These are phyloP conservation scores for Halichoerus grypus DNA, from an alignment of 2,113 vertebrate genomes.

Conservation along the genomic window DNA sequence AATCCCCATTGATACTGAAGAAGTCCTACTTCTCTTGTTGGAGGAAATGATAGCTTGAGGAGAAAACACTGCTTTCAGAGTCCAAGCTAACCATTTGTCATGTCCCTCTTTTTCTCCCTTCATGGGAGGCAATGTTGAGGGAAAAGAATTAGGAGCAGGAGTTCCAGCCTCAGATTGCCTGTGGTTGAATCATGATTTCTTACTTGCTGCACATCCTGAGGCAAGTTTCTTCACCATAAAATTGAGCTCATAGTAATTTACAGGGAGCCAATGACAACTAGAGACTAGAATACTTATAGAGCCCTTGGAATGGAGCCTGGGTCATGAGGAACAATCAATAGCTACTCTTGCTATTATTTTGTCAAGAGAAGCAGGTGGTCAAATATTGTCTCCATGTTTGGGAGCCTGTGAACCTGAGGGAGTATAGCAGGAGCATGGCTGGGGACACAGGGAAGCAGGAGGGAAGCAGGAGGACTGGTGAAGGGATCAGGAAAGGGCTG, in stretches of 20 bases:
- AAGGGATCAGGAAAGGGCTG: background rate
- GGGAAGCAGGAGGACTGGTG: background rate
- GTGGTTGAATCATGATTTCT: background rate
- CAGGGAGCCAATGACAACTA: background rate
- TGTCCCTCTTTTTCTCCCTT: background rate
- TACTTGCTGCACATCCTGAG: background rate
- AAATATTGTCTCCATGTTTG: background rate
- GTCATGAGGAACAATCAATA: background rate
- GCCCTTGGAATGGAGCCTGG: background rate
- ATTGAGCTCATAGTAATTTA: background rate
- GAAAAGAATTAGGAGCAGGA: background rate
- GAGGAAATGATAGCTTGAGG: background rate
- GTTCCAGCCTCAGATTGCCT: background rate
- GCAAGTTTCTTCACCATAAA: background rate
- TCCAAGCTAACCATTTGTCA: background rate
- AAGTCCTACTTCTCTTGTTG: background rate
- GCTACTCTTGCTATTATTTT: background rate
- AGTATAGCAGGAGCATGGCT: background rate
- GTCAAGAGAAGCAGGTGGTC: background rate
- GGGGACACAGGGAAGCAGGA: background rate
- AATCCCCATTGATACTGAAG: background rate
- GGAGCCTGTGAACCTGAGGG: background rate
- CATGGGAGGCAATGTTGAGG: accelerated
- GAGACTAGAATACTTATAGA: background rate
- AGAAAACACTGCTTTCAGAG: background rate